Base-by-base conservation (phyloP, 1,140 invertebrate species). In the Drosophila virilis region DNA sequence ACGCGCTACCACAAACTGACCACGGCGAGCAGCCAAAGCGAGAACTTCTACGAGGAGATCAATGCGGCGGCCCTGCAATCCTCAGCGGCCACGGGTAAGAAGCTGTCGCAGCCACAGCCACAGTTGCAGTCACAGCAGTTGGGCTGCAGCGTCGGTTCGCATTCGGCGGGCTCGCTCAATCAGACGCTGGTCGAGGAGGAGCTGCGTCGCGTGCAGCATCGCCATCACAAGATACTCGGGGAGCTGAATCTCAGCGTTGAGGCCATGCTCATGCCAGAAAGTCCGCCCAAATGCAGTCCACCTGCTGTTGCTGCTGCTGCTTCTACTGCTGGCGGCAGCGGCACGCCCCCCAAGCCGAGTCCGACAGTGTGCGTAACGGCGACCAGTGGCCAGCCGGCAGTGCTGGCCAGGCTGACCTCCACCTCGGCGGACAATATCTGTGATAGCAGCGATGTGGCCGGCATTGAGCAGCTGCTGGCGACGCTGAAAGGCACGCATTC, bases 31-130 rank as follows among this genome's bases (percentile, higher is more conserved):
- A 95, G 96, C 2, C 96, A 95, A 10, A 95, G 96, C 91, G 96
- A 97, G 93, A 97, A 97, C 91, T 97, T 97, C 88, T 97, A 97
- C 91, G 96, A 97, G 93, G 96, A 97, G 93, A 97, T 97, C 80
- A 88, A 88, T 37, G 96, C 80, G 8, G 86, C 82, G 1, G 71
- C 82, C 7, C 33, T 86, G 93, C 93, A 66, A 92, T 69, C 93
- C 74, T 83, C 77, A 64, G 92, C 88, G 22, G 40, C 48, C 13
- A 2, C 58, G 33, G 43, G 7, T 2, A 42, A 43, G 50, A 15
- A 5, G 37, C 68, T 8, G 13, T 1, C 33, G 2, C 71, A 32
- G 40, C 42, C 43, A 12, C 35, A 60, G 37, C 50, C 48, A 9
- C 71, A 22, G 40, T 38, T 40, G 9, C 35, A 60, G 37, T 46